Evolutionary conservation across 2,888 invertebrate species (phyloP), one percentile per base, ranked within the genome.

Genomic region (Tineola bisselliella): DNA sequence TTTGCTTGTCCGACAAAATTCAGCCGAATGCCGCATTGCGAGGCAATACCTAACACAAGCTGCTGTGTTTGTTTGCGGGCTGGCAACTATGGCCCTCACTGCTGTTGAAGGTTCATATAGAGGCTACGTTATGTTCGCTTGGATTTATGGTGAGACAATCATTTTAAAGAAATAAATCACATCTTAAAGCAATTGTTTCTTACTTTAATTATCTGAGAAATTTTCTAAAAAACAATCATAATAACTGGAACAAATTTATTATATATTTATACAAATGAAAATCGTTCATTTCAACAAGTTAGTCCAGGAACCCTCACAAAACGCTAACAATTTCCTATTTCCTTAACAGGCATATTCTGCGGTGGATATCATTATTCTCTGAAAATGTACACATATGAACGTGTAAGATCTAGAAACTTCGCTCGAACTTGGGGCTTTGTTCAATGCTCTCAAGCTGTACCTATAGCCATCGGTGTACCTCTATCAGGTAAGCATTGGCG

Each of bases 381-480:
- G 64, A 95, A 95, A 82, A 94, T 95, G 91, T 95, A 94, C 83
- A 94, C 94, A 0, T 95, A 94, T 75, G 95, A 96, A 78, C 88
- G 94, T 63, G 95, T 96, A 25, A 87, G 94, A 60, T 94, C 94
- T 1, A 88, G 95, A 64, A 93, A 96, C 77, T 95, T 95, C 73
- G 94, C 95, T 0, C 88, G 94, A 61, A 94, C 95, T 0, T 95
- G 95, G 95, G 94, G 95, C 62, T 96, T 94, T 81, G 92, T 95
- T 60, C 94, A 94, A 76, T 94, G 93, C 74, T 93, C 94, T 11
- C 95, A 95, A 77, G 93, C 94, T 13, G 91, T 96, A 70, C 94
- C 95, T 8, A 92, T 94, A 54, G 92, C 93, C 0, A 91, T 95
- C 59, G 95, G 95, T 58, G 93, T 95, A 56, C 95, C 95, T 8